Base-by-base conservation (phyloP, 2,797 vertebrate species). In the Percopsis omiscomaycus region DNA sequence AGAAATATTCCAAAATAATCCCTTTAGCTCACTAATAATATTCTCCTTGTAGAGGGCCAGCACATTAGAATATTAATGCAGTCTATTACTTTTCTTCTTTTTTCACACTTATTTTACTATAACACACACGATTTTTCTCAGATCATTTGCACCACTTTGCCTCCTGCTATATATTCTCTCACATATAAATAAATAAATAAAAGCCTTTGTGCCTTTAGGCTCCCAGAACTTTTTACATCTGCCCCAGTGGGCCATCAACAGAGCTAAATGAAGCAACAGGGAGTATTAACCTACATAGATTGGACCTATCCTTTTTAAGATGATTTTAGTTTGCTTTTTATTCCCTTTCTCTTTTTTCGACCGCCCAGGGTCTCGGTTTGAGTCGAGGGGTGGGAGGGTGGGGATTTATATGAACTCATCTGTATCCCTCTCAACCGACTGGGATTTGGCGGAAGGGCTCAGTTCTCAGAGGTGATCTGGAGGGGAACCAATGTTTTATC, bases 401-500 rank as follows among this genome's bases (percentile, higher is more conserved):
- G 73, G 78, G 84, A 84, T 89, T 87, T 89, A 87, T 88, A 88
- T 84, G 82, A 88, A 90, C 89, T 91, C 81, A 79, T 91, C 84
- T 89, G 85, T 91, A 91, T 89, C 90, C 82, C 73, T 89, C 79
- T 86, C 80, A 88, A 86, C 86, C 82, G 66, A 83, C 71, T 87
- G 85, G 89, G 88, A 88, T 90, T 91, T 91, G 84, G 82, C 74
- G 69, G 73, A 85, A 88, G 83, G 75, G 78, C 77, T 85, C 72
- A 71, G 83, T 88, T 85, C 85, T 89, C 85, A 79, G 86, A 90
- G 90, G 91, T 92, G 88, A 92, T 83, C 83, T 88, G 82, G 89
- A 91, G 88, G 88, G 86, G 82, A 89, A 87, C 84, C 84, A 84
- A 84, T 88, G 87, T 91, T 93, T 91, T 88, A 91, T 92, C 88